These are phyloP conservation scores for Morone chrysops DNA, from an alignment of 2,113 vertebrate genomes.

Conservation along the genomic window DNA sequence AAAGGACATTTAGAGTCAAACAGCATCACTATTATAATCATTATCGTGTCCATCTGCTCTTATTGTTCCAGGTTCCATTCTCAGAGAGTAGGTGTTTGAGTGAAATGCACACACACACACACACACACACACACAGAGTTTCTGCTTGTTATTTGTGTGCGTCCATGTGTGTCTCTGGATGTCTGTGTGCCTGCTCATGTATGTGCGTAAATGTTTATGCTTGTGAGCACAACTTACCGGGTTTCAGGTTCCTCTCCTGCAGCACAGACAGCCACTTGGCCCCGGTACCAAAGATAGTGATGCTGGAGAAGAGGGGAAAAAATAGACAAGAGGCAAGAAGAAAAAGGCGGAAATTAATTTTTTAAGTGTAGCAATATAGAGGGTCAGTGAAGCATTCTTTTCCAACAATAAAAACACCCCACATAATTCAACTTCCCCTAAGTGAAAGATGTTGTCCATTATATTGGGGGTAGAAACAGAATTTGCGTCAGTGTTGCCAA, in stretches of 20 bases:
- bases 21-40: conserved; percentile 49
- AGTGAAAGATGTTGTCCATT: not conserved
- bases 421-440: not conserved
- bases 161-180: conserved; percentile 33
- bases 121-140: no score
- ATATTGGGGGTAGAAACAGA: not conserved
- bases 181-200: conserved; percentile 1
- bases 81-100: not conserved
- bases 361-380: not conserved
- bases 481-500: conserved; percentile 46
- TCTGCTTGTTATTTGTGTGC: conserved; percentile 41
- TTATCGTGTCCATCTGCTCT: conserved; percentile 63
- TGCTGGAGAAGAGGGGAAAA: conserved; percentile 80
- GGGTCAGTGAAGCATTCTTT: not conserved
- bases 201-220: not conserved
- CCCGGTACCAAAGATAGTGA: conserved; percentile 95
- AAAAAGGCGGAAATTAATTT: not conserved
- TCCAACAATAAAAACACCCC: not conserved
- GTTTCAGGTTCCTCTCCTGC: conserved; percentile 92
- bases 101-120: no score
- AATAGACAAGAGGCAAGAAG: not conserved
- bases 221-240: conserved; percentile 85
- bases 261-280: conserved; percentile 96
- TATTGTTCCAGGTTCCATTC: conserved; percentile 30
- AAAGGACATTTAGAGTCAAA: conserved; percentile 55